phyloP scores from a whole-genome alignment of 2,888 invertebrate genomes.

The Bellardia pandia region DNA sequence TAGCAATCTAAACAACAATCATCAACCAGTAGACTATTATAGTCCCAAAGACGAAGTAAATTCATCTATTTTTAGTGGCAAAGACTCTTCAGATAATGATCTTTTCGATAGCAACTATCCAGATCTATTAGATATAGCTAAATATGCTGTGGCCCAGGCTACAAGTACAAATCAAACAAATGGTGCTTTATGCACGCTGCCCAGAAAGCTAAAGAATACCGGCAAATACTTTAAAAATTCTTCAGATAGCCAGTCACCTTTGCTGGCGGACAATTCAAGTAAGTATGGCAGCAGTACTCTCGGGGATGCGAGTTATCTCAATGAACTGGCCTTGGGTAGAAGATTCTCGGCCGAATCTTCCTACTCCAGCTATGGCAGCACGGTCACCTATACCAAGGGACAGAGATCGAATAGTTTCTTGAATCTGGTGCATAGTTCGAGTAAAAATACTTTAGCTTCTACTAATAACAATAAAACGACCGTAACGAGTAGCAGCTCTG shows the following conservation, averaged over 20 bases:
- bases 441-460: conserved; percentile 73
- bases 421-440: conserved; percentile 86
- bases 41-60: conserved; percentile 78
- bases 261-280: conserved; percentile 87
- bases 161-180: conserved; percentile 66
- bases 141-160: conserved; percentile 82
- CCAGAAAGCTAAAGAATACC: conserved; percentile 83
- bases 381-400: conserved; percentile 80
- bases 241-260: conserved; percentile 90
- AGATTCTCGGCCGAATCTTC: conserved; percentile 85
- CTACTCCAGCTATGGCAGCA: conserved; percentile 81
- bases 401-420: conserved; percentile 89
- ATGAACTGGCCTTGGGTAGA: conserved; percentile 84
- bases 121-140: conserved; percentile 83
- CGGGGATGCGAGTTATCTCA: conserved; percentile 87
- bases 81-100: conserved; percentile 84
- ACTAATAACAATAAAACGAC: conserved; percentile 54
- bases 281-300: conserved; percentile 89
- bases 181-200: conserved; percentile 87
- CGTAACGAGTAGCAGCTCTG: conserved; percentile 39
- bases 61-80: conserved; percentile 81
- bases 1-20: conserved; percentile 73
- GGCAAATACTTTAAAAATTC: conserved; percentile 83
- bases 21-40: conserved; percentile 42
- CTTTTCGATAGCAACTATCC: conserved; percentile 83